phyloP scores from a whole-genome alignment of 1,140 invertebrate species.

The Nylanderia fulva region DNA sequence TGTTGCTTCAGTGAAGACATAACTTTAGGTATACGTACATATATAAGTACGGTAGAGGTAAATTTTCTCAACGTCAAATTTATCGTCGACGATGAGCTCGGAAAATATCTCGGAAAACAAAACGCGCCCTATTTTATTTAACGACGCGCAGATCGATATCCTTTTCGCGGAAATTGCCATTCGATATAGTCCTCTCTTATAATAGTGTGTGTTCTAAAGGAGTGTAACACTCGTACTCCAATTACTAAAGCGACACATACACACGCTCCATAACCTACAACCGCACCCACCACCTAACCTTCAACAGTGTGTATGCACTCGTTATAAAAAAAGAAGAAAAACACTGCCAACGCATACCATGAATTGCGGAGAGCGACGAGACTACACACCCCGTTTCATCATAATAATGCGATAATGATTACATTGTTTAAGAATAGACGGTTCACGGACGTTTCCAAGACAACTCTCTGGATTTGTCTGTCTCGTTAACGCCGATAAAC shows the following conservation, averaged over 20 bases:
- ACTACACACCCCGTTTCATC: slow-evolving; percentile 1
- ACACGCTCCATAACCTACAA: too few species aligned
- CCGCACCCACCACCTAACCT: background rate
- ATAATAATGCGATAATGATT: slow-evolving; percentile 27
- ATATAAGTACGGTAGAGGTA: too few species aligned
- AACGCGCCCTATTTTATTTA: background rate
- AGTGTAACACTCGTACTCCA: slow-evolving; percentile 31
- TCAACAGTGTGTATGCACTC: background rate
- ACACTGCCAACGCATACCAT: background rate
- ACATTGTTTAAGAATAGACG: slow-evolving; percentile 50
- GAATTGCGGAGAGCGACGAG: background rate
- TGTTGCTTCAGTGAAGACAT: too few species aligned
- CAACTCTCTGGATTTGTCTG: slow-evolving; percentile 25
- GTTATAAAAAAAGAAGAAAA: background rate
- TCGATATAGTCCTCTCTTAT: slow-evolving; percentile 26
- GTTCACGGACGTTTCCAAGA: slow-evolving; percentile 23
- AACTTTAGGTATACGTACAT: too few species aligned
- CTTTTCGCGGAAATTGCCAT: slow-evolving; percentile 24
- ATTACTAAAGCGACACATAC: slow-evolving; percentile 40
- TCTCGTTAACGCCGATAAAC: slow-evolving; percentile 46
- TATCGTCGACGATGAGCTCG: background rate
- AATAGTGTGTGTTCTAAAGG: slow-evolving; percentile 13
- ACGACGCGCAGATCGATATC: slow-evolving; percentile 36
- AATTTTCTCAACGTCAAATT: background rate
- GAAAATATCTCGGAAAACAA: background rate